Base-by-base conservation (phyloP, 2,797 vertebrate species). In the Gallinago solitaria region DNA sequence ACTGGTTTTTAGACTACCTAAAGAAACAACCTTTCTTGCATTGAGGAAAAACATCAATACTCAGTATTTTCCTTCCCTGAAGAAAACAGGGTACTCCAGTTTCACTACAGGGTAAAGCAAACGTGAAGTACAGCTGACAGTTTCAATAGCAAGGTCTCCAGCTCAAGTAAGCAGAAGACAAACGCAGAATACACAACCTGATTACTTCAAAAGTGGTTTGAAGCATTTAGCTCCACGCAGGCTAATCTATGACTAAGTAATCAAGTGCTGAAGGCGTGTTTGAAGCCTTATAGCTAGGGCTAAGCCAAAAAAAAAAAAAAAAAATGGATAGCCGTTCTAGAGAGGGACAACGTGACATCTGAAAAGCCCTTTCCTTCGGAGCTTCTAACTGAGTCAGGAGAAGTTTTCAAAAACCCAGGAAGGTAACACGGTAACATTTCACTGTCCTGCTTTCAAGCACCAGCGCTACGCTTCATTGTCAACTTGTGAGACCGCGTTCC, bases 281-380 rank as follows among this genome's bases (percentile, higher is more conserved):
- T 51, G 57, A 83, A 93, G 45, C 5, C 23, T 48, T 56, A 19
- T 0, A 78, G 39, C 8, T 35, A 89, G 53, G 53, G 2, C 7
- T 32, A 8, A 82, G 48, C 35, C 6, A 30, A 37, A 35, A n/a
- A 60, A 30, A 48, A 17, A 43, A 43, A 16, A 33, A 16, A 23
- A 61, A 39, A 30, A 1, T 1, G 1, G 0, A 35, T 0, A 73
- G 20, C 17, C 4, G 5, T 33, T 54, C 18, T 27, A 37, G 27
- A 43, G 75, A 33, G 10, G 14, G 18, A 60, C 23, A 54, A 27
- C 15, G 1, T 4, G 23, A 86, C 41, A 75, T 8, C 27, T 15
- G 24, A 39, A 53, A 60, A 12, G 24, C 12, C 16, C 28, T 37
- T 74, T 69, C 23, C 15, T 39, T 39, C 16, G 61, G 25, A 5